These are phyloP conservation scores for Papilio aristodemus DNA, from an alignment of 1,140 invertebrate genomes.

Conservation along the genomic window DNA sequence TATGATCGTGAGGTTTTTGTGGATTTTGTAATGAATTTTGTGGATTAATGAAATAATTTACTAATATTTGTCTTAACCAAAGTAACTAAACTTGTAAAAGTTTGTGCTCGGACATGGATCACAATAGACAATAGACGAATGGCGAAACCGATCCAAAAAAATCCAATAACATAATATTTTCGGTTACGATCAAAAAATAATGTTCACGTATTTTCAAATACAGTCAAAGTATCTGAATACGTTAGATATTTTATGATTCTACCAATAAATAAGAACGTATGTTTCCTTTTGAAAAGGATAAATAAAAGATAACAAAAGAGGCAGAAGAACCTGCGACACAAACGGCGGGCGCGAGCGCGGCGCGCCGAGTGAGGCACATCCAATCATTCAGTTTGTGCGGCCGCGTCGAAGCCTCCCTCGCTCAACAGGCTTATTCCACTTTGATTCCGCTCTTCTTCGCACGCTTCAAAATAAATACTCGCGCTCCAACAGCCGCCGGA, in stretches of 20 bases:
- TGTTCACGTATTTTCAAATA: not conserved
- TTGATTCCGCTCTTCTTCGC: conserved; percentile 38
- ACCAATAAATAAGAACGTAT: not conserved
- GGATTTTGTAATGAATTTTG: no score
- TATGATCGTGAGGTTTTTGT: not conserved
- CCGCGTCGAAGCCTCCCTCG: conserved; percentile 36
- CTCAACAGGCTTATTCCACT: conserved; percentile 55
- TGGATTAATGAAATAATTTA: no score
- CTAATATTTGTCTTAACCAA: no score
- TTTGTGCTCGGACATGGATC: no score
- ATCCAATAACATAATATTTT: not conserved
- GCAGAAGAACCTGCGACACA: not conserved
- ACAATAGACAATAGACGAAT: no score
- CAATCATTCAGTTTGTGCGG: conserved; percentile 57
- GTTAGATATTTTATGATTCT: not conserved
- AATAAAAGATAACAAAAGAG: conserved; percentile 30
- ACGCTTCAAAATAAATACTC: conserved; percentile 36
- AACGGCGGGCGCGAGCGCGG: not conserved
- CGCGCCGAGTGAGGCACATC: conserved; percentile 13
- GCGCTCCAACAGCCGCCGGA: conserved; percentile 19
- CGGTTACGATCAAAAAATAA: no score
- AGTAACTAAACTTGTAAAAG: no score
- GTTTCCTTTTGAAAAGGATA: conserved; percentile 20
- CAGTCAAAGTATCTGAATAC: conserved; percentile 6
- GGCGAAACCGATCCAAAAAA: no score